These are phyloP conservation scores for Crenichthys baileyi DNA, from an alignment of 2,797 vertebrate genomes.

Conservation along the genomic window DNA sequence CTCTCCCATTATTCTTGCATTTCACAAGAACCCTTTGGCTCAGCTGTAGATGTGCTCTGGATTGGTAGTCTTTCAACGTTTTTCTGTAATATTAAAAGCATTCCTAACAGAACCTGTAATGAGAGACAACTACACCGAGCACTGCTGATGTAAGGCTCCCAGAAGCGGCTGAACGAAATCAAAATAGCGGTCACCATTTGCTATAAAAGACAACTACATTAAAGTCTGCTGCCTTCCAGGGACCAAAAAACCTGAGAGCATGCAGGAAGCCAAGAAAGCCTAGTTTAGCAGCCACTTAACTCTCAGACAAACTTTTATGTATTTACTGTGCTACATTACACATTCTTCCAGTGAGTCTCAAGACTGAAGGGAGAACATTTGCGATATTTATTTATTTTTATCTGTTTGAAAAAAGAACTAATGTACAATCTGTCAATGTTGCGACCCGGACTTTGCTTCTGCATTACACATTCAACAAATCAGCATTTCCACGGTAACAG, in stretches of 20 bases:
- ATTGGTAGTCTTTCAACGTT: not conserved
- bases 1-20: not conserved
- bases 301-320: not conserved
- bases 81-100: not conserved
- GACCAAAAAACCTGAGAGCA: not conserved
- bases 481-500: not conserved
- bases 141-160: not conserved
- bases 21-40: too few relatives aligned
- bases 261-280: not conserved
- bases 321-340: too few relatives aligned
- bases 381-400: not conserved
- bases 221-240: not conserved
- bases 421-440: not conserved
- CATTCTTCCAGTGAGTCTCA: too few relatives aligned
- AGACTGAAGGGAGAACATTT: too few relatives aligned
- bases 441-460: not conserved
- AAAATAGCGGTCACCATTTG: too few relatives aligned
- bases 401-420: not conserved
- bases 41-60: not conserved
- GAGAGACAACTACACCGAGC: not conserved
- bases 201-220: too few relatives aligned
- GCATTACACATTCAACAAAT: not conserved
- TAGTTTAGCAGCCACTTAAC: not conserved
- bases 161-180: too few relatives aligned
- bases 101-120: not conserved